Evolutionary conservation across 92 coral and sea anemone species (phyloP).

Genomic region (Heliopora coerulea): DNA sequence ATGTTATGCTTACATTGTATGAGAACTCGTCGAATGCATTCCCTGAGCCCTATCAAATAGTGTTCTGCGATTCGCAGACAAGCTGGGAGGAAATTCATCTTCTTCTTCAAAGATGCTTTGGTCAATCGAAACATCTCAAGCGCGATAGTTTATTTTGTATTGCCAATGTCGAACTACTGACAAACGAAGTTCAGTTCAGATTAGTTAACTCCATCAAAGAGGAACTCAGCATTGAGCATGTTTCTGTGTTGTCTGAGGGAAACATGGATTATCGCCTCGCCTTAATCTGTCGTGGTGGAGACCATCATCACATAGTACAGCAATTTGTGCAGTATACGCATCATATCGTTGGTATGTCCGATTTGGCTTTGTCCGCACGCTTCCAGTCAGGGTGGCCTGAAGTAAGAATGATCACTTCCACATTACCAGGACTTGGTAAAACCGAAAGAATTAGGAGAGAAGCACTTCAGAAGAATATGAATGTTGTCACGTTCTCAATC

Average conservation of each 20-base stretch:
- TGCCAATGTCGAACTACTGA: conserved; percentile 83
- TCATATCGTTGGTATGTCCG: conserved; percentile 83
- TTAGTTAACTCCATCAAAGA: conserved; percentile 70
- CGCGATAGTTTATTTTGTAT: conserved; percentile 68
- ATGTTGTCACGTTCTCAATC: conserved; percentile 70
- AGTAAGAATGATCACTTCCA: conserved; percentile 72
- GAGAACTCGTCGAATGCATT: conserved; percentile 58
- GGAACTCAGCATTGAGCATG: conserved; percentile 24
- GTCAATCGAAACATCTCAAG: conserved; percentile 43
- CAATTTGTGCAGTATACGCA: conserved; percentile 69
- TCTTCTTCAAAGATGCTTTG: conserved; percentile 78
- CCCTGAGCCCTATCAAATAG: conserved; percentile 80
- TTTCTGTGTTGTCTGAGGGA: not conserved
- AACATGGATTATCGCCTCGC: conserved; percentile 63
- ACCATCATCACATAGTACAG: conserved; percentile 87
- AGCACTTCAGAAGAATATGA: conserved; percentile 52
- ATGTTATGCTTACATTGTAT: conserved; percentile 79
- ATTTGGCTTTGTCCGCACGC: conserved; percentile 56
- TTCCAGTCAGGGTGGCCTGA: conserved; percentile 60
- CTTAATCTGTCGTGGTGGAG: conserved; percentile 86
- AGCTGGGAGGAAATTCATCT: conserved; percentile 87
- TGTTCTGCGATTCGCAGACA: conserved; percentile 82
- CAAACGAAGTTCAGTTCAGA: conserved; percentile 82
- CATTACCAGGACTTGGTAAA: conserved; percentile 91
- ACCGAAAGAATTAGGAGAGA: conserved; percentile 68